Conservation (phyloP, 2,888 invertebrate genomes). For the Elmis aenea region DNA sequence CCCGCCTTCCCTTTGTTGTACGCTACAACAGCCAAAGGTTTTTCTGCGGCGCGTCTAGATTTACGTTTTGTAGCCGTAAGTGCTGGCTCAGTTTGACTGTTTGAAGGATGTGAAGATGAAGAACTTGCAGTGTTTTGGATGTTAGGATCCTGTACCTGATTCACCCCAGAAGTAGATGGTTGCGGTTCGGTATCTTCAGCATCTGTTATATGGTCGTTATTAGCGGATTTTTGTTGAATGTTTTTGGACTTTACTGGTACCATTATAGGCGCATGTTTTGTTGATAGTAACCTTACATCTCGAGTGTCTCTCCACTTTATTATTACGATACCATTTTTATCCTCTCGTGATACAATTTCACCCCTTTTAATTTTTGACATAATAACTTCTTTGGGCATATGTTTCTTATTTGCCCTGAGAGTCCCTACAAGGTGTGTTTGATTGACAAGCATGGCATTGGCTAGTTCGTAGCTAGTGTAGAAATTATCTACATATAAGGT, state of each 20-base stretch:
- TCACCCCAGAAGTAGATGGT: conserved; percentile 6
- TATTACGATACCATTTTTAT: conserved; percentile 33
- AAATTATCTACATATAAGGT: conserved; percentile 26
- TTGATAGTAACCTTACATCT: conserved; percentile 33
- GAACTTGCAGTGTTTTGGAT: no score
- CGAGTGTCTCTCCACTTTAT: conserved; percentile 34
- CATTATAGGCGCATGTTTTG: conserved; percentile 33
- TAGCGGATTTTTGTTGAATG: conserved; percentile 1
- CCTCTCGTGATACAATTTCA: conserved; percentile 30
- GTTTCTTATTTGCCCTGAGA: conserved; percentile 24
- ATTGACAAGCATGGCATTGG: no score
- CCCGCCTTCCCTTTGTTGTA: conserved; percentile 35
- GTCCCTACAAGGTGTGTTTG: conserved; percentile 34
- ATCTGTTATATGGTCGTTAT: no score
- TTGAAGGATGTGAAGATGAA: no score
- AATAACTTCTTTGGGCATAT: conserved; percentile 25
- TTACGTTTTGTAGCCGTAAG: conserved; percentile 2
- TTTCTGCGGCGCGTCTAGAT: conserved; percentile 10
- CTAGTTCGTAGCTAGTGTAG: conserved; percentile 27
- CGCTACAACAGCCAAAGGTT: conserved; percentile 28
- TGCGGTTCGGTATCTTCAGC: conserved; percentile 3
- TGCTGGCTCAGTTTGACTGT: conserved; percentile 7
- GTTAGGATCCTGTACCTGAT: no score
- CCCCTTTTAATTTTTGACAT: conserved; percentile 24
- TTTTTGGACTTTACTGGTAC: conserved; percentile 3